Conservation (phyloP, 2,113 vertebrate species). For the Triplophysa siluroides region DNA sequence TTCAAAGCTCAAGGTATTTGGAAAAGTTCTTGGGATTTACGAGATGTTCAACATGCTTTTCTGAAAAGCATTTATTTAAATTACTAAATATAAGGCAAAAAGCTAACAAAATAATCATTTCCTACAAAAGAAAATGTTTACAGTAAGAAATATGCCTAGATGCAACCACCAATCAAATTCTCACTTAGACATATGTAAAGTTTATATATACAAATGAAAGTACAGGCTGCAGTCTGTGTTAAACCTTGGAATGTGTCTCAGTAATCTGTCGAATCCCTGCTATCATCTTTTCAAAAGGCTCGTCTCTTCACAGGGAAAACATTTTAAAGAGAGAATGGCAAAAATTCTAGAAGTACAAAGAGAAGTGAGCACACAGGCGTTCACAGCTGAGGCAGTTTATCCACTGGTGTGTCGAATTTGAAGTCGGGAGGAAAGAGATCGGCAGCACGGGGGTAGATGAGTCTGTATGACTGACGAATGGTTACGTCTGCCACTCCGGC, state of each 20-base stretch:
- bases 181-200: slow-evolving; percentile 72
- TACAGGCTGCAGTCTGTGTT: slow-evolving; percentile 61
- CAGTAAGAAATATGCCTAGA: slow-evolving; percentile 85
- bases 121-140: slow-evolving; percentile 88
- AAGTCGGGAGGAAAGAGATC: slow-evolving; percentile 98
- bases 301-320: slow-evolving; percentile 48
- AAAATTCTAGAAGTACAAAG: slow-evolving; percentile 55
- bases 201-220: slow-evolving; percentile 70
- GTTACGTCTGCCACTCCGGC: slow-evolving; percentile 99
- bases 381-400: slow-evolving; percentile 96
- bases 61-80: slow-evolving; percentile 70
- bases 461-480: slow-evolving; percentile 94
- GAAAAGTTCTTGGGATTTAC: slow-evolving; percentile 15
- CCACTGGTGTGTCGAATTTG: slow-evolving; percentile 98
- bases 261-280: slow-evolving; percentile 53
- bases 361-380: slow-evolving; percentile 44
- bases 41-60: slow-evolving; percentile 54
- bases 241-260: slow-evolving; percentile 75
- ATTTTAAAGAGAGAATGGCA: slow-evolving; percentile 60
- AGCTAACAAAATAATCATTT: slow-evolving; percentile 87
- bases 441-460: slow-evolving; percentile 96
- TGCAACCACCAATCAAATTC: slow-evolving; percentile 60
- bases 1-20: neutral
- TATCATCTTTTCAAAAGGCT: slow-evolving; percentile 59
- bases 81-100: slow-evolving; percentile 72